A percentile compares a stretch with the other conserved stretches of the same genome.
These are phyloP conservation scores for Drosophila trichaetosa DNA, from an alignment of 2,888 invertebrate species.

Conservation along the genomic window DNA sequence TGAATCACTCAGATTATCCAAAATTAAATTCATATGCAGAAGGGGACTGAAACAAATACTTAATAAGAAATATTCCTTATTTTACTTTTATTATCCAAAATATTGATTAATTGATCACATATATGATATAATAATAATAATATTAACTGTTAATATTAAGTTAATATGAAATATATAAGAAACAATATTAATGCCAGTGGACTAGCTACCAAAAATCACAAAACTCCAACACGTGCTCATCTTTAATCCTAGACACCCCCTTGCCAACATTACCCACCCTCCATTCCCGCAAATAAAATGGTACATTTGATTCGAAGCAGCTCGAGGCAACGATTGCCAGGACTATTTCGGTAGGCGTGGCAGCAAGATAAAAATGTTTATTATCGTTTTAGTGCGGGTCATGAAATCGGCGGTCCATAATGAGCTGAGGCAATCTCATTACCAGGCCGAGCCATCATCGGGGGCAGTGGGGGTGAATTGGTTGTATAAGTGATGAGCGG, in stretches of 20 bases:
- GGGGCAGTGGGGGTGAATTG: background rate
- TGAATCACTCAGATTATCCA: background rate
- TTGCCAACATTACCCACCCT: background rate
- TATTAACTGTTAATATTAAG: background rate
- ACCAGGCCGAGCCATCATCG: constrained; percentile 10
- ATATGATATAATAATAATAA: background rate
- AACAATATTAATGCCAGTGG: background rate
- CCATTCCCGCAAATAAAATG: constrained; percentile 52
- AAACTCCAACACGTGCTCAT: background rate
- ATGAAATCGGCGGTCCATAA: constrained; percentile 62
- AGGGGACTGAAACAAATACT: background rate
- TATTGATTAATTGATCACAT: background rate
- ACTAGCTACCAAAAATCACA: background rate
- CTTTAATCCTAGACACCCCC: background rate
- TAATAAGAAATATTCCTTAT: background rate
- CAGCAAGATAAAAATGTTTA: constrained; percentile 52
- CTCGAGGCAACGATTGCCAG: constrained; percentile 45
- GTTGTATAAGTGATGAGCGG: constrained; percentile 40
- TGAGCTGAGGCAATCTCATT: constrained; percentile 76
- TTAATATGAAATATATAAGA: background rate
- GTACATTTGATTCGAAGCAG: constrained; percentile 73
- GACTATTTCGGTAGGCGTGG: constrained; percentile 22
- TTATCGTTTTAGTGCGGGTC: constrained; percentile 59
- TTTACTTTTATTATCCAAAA: background rate
- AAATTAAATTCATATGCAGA: background rate